Evolutionary conservation across 2,797 vertebrate genomes (phyloP), one percentile per base, ranked within the genome.

Genomic region (Helicolenus hilgendorfi): DNA sequence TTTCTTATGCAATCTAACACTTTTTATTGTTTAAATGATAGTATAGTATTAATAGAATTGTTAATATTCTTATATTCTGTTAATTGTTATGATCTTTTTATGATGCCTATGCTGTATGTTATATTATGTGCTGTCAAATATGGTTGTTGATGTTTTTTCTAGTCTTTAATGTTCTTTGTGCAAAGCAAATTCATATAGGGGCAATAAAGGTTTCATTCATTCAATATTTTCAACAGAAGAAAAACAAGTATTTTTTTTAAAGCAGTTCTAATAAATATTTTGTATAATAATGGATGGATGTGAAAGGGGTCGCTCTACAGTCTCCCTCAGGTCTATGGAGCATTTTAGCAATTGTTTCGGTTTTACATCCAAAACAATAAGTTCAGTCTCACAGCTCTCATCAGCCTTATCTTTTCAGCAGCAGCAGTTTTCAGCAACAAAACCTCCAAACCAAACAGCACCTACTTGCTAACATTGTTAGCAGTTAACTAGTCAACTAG

Each of bases 131-230:
- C 41, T 49, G 15, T 49, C 18, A 20, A 20, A 49, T 49, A 49
- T 49, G 41, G 41, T 49, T 49, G 41, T 49, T 49, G 41, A 49
- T 49, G 41, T 49, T 49, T 1, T 1, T 49, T 49, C 41, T 49
- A 49, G 41, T 49, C 18, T 49, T 20, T 49, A 49, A 49, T 49
- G 41, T 7, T 49, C 15, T 49, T 49, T 49, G 41, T 2, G 41
- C 0, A 49, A 49, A 49, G 41, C 0, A 49, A 49, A 49, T 49
- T 20, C 15, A 15, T 0, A 1, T 0, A 49, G 7, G 41, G 7
- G 41, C 41, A 49, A 49, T 20, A 20, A 7, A 49, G 3, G 41
- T 49, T 49, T 49, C 7, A 49, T 49, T 49, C 6, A 45, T 45
- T 20, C 5, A 68, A 68, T 68, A 68, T 45, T 45, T 24, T 38